These are phyloP conservation scores for Trididemnum nubilum DNA, from an alignment of 23 tunicate species.

Conservation along the genomic window DNA sequence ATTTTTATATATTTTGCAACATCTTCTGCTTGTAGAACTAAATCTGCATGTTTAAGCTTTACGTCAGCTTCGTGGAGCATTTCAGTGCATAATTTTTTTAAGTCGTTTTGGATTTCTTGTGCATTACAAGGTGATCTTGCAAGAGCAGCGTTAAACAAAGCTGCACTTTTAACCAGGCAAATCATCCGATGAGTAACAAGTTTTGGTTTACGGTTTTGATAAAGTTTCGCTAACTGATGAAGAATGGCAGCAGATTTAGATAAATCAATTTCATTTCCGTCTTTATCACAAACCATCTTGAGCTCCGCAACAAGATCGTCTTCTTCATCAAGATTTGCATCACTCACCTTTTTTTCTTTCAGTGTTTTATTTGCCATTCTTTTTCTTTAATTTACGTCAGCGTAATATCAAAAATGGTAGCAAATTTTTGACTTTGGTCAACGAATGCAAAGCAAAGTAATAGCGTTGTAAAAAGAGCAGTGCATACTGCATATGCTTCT, in stretches of 20 bases:
- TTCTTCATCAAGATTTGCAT: too few relatives aligned
- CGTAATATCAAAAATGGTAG: too few relatives aligned
- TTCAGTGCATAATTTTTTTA: background rate
- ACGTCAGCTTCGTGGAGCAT: conserved; percentile 4
- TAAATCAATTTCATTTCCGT: conserved; percentile 21
- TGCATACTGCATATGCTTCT: too few relatives aligned
- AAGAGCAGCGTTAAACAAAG: conserved; percentile 26
- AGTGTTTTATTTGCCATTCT: too few relatives aligned
- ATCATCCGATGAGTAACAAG: background rate
- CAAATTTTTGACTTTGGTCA: too few relatives aligned
- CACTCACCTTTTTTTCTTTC: too few relatives aligned
- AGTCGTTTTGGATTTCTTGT: conserved; percentile 3
- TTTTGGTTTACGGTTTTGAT: conserved; percentile 9
- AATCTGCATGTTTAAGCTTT: background rate
- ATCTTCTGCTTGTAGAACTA: background rate
- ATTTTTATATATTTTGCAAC: background rate
- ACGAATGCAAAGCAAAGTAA: too few relatives aligned
- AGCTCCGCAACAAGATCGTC: conserved; percentile 15
- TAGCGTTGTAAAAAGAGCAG: too few relatives aligned
- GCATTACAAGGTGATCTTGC: background rate
- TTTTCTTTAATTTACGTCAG: too few relatives aligned
- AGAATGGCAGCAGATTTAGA: background rate
- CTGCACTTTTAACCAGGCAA: background rate
- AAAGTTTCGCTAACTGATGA: conserved; percentile 3
- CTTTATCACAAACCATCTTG: conserved; percentile 2